Evolutionary conservation across 64 coral and sea anemone species (phyloP), one percentile per base, ranked within the genome.

Genomic region (Montipora sp.): DNA sequence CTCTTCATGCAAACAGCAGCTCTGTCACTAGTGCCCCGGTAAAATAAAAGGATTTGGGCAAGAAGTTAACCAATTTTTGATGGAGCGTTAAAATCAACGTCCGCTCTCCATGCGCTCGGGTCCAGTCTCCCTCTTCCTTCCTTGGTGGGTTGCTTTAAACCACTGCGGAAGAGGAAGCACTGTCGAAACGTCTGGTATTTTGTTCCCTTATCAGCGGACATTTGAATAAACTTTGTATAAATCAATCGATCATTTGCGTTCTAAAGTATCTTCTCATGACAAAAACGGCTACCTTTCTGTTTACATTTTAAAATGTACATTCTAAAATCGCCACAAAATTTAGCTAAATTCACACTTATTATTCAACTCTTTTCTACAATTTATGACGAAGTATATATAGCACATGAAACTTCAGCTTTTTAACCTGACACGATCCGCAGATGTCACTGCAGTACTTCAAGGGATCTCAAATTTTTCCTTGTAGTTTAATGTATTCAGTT

Each of bases 401-500:
- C 67, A 22, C 67, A 71, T 71, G 67, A 71, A 71, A 71, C 67
- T 71, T 71, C 67, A 71, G 67, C 67, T 3, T 71, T 71, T 71
- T 71, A 71, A 71, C 67, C 67, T 71, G 67, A 71, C 67, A 71
- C 67, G 3, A 71, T 71, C 67, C 22, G 67, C 67, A 71, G 67
- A 71, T 71, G 67, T 71, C 67, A 71, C 11, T 71, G 67, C 10
- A 19, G 67, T 71, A 71, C 67, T 71, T 71, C 67, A 71, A 71
- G 67, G 67, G 67, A 71, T 71, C 67, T 71, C 67, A 71, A n/a
- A 71, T 71, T 71, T 70, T 71, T 71, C 67, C 76, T 78, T 78
- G 76, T 78, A 78, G 67, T 71, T 71, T 2, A 71, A 71, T 71
- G 16, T 3, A 71, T 71, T 71, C 67, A 71, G 67, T 71, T 78